These are phyloP conservation scores for Brachionus calyciflorus DNA, from an alignment of 1,140 invertebrate genomes.

Conservation along the genomic window DNA sequence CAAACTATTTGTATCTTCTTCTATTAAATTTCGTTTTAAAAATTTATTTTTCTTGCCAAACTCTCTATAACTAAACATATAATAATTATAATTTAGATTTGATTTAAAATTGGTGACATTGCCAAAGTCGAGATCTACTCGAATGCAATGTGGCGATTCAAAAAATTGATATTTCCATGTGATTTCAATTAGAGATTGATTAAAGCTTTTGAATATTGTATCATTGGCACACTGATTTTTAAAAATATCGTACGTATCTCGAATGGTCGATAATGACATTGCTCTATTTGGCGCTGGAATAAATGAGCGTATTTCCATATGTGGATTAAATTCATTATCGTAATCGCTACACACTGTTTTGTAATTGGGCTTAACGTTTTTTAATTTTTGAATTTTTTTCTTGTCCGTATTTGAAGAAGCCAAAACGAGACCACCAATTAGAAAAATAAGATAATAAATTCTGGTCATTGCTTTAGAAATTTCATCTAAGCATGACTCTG, in stretches of 20 bases:
- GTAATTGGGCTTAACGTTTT: slow-evolving; percentile 12
- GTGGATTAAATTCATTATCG: background rate
- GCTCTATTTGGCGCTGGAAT: background rate
- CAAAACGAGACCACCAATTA: no score
- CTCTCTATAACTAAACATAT: slow-evolving; percentile 33
- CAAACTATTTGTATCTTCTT: background rate
- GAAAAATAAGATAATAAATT: no score
- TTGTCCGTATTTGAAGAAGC: no score
- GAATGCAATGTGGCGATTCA: slow-evolving; percentile 38
- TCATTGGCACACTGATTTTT: background rate
- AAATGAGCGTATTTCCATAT: background rate
- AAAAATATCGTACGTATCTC: background rate
- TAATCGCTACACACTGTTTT: background rate
- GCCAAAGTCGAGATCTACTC: slow-evolving; percentile 10
- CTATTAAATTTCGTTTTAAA: slow-evolving; percentile 8
- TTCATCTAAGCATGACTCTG: no score
- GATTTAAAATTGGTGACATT: background rate
- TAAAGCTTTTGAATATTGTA: background rate
- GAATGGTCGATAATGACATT: background rate
- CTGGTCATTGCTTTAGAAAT: no score
- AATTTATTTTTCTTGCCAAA: background rate
- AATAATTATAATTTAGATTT: background rate
- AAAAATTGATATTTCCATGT: slow-evolving; percentile 45
- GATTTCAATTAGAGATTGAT: background rate
- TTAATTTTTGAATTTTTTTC: background rate